phyloP scores from a whole-genome alignment of 2,113 vertebrate species.

The Malurus alboscapulatus region DNA sequence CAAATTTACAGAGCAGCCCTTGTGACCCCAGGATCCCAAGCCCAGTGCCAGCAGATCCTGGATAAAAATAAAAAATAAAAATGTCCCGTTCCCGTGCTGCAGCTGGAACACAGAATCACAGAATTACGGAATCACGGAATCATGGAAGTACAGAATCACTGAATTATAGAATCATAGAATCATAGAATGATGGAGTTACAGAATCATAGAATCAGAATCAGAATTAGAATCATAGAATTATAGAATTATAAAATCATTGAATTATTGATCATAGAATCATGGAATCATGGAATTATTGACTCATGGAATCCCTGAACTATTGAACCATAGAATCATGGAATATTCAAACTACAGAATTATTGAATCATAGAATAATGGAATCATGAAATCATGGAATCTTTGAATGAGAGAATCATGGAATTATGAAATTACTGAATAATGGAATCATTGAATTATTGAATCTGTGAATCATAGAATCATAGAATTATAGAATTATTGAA shows the following conservation, averaged over 20 bases:
- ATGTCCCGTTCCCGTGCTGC: too few relatives aligned
- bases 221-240: fast-evolving
- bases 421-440: fast-evolving
- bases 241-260: too few relatives aligned
- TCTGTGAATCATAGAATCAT: not conserved
- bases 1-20: too few relatives aligned
- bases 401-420: fast-evolving
- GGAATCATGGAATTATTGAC: fast-evolving
- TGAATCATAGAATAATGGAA: too few relatives aligned
- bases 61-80: too few relatives aligned
- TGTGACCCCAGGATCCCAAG: too few relatives aligned
- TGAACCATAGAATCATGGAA: fast-evolving
- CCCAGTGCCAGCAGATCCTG: too few relatives aligned
- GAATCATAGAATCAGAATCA: too few relatives aligned
- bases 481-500: fast-evolving
- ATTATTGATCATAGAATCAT: fast-evolving
- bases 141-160: fast-evolving
- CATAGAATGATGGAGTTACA: fast-evolving
- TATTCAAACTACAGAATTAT: fast-evolving
- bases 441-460: fast-evolving
- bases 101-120: too few relatives aligned
- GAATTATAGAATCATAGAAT: fast-evolving
- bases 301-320: fast-evolving
- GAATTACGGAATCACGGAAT: fast-evolving
- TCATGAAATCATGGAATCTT: fast-evolving